Conservation (phyloP, 1,140 invertebrate species). For the Pseudachorutes palmiensis region DNA sequence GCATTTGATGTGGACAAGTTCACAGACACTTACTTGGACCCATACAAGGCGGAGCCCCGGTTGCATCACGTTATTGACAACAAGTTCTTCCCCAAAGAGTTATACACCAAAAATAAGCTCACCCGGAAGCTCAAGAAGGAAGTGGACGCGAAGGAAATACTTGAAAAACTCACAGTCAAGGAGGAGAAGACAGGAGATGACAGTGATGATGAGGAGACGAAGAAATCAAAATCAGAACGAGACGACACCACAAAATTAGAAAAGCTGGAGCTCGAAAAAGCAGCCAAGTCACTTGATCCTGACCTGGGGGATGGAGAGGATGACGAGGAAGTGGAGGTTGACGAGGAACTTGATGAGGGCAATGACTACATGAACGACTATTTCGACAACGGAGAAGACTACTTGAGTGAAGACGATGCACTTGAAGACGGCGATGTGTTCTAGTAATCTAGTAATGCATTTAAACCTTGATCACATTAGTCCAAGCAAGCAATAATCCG, state of each 20-base stretch:
- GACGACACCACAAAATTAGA: neutral
- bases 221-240: neutral
- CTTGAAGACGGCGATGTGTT: constrained; percentile 26
- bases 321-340: constrained; percentile 30
- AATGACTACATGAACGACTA: constrained; percentile 27
- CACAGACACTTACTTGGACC: constrained; percentile 55
- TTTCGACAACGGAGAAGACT: constrained; percentile 37
- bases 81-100: constrained; percentile 31
- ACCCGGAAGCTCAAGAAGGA: neutral
- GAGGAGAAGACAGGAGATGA: constrained; percentile 41
- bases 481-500: too few relatives aligned
- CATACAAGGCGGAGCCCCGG: constrained; percentile 50
- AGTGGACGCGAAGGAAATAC: neutral
- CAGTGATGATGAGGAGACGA: neutral
- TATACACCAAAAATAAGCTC: constrained; percentile 7
- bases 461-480: too few relatives aligned
- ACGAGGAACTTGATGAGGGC: constrained; percentile 35
- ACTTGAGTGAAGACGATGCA: constrained; percentile 30
- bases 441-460: too few relatives aligned
- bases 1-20: constrained; percentile 55
- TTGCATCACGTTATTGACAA: neutral
- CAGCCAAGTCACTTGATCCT: neutral
- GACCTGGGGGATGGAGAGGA: constrained; percentile 24
- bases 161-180: constrained; percentile 37
- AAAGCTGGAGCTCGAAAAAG: constrained; percentile 2